phyloP scores from a whole-genome alignment of 2,797 vertebrate genomes.

The Darevskia mixta region DNA sequence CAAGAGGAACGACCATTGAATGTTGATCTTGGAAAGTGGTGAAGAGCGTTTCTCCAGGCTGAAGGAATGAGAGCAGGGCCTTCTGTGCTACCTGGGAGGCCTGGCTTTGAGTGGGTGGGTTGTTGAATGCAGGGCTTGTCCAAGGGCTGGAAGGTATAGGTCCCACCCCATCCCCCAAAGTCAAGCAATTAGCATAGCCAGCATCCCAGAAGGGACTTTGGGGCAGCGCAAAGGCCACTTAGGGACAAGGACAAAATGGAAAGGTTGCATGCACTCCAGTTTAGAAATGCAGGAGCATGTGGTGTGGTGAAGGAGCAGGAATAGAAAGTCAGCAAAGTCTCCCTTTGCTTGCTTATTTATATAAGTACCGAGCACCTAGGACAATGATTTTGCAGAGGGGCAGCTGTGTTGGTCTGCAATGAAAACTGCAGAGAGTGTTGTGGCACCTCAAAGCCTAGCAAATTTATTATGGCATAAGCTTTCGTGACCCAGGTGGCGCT shows the following conservation, averaged over 20 bases:
- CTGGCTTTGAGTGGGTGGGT: constrained; percentile 1
- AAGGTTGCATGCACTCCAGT: neutral
- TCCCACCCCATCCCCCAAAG: neutral
- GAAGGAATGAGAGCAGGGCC: neutral
- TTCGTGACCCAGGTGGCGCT: too few species aligned
- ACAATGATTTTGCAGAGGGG: neutral
- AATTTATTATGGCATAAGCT: too few species aligned
- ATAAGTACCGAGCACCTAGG: neutral
- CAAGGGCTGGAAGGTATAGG: neutral
- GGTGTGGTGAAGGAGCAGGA: neutral
- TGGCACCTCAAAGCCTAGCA: neutral
- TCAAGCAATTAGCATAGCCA: constrained; percentile 7
- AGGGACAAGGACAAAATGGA: constrained; percentile 34
- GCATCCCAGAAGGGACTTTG: neutral
- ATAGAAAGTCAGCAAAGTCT: neutral
- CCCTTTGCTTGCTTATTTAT: neutral
- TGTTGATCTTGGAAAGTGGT: neutral
- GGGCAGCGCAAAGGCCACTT: constrained; percentile 2
- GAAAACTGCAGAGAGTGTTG: neutral
- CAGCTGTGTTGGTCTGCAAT: neutral
- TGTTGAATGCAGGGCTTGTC: constrained; percentile 25
- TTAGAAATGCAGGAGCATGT: neutral
- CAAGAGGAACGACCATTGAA: neutral
- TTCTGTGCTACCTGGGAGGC: neutral
- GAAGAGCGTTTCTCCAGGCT: neutral